phyloP scores from a whole-genome alignment of 2,888 invertebrate genomes.

The Limulus polyphemus region DNA sequence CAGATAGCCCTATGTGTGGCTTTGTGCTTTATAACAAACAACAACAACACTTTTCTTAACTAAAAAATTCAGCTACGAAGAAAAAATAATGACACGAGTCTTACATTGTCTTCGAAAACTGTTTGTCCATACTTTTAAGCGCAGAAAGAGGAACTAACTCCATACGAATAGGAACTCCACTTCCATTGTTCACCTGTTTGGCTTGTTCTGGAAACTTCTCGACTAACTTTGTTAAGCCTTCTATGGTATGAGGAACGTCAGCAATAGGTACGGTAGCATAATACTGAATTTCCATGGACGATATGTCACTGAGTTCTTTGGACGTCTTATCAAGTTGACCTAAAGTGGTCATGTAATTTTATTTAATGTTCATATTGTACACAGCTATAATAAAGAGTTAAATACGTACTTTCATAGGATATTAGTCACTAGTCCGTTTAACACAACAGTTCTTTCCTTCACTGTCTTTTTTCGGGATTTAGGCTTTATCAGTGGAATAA shows the following conservation, averaged over 20 bases:
- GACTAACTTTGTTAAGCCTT: constrained; percentile 18
- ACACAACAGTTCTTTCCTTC: too few relatives aligned
- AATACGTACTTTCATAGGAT: too few relatives aligned
- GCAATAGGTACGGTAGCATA: constrained; percentile 20
- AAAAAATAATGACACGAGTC: not conserved
- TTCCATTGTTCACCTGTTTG: constrained; percentile 15
- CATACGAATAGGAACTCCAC: constrained; percentile 19
- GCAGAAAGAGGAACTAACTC: constrained; percentile 18
- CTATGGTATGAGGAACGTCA: constrained; percentile 18
- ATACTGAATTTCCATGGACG: constrained; percentile 17
- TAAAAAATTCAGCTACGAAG: too few relatives aligned
- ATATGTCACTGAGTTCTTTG: constrained; percentile 13
- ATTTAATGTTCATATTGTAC: too few relatives aligned
- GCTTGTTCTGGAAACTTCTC: constrained; percentile 19
- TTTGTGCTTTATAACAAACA: too few relatives aligned
- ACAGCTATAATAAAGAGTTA: too few relatives aligned
- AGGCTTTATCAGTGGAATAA: too few relatives aligned
- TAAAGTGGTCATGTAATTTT: not conserved
- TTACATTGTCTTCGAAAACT: constrained; percentile 13
- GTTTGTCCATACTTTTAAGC: constrained; percentile 4
- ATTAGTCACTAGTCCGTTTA: too few relatives aligned
- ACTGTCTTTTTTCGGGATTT: too few relatives aligned
- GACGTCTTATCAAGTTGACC: constrained; percentile 16
- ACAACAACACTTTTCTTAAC: too few relatives aligned
- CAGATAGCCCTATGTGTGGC: too few relatives aligned